Base-by-base conservation (phyloP, 2,888 invertebrate species). In the Nasonovia ribisnigri region DNA sequence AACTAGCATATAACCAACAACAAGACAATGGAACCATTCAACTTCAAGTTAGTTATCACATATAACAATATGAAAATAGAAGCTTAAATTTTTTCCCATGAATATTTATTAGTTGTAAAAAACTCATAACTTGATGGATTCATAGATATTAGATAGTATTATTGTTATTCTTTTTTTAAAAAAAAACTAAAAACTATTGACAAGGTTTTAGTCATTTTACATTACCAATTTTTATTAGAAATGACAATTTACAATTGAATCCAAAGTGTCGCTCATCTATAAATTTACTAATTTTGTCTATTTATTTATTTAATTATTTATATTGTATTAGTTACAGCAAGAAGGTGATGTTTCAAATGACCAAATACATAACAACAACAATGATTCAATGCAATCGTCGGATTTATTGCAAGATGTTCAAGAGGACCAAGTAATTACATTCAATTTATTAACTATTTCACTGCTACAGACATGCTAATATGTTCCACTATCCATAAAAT, bases 1-100 rank as follows among this genome's bases (percentile, higher is more conserved):
- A 98, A 0, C 96, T 98, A 8, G 97, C 97, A 0, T 98, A 98
- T 95, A 97, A 97, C 94, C 96, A 97, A 90, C 96, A 96, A 97
- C 88, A 96, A 95, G 92, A 94, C 54, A 94, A 94, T 67, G 95
- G 95, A 92, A 94, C 95, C 43, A 95, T 95, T 77, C 95, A 95
- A 93, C 94, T 95, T 57, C 95, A 95, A 95, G 95, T 95, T 94
- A 87, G 84, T 94, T 97, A 90, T 91, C 46, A n/a, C 91, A 87
- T 67, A 84, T 54, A 36, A 93, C 51, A n/a, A 94, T 94, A 95
- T 77, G 36, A 77, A 77, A 77, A 36, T 77, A 36, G 6, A 20
- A 36, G 5, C 16, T 36, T 36, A 77, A 77, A 36, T 67, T 77
- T 36, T 77, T 67, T 0, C 2, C 36, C 20, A 6, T 36, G 36